A percentile compares a stretch with the other conserved stretches of the same genome.
Evolutionary conservation across 53 echinoderm and acorn worm species (phyloP).

Genomic region (Stichopus horrens): DNA sequence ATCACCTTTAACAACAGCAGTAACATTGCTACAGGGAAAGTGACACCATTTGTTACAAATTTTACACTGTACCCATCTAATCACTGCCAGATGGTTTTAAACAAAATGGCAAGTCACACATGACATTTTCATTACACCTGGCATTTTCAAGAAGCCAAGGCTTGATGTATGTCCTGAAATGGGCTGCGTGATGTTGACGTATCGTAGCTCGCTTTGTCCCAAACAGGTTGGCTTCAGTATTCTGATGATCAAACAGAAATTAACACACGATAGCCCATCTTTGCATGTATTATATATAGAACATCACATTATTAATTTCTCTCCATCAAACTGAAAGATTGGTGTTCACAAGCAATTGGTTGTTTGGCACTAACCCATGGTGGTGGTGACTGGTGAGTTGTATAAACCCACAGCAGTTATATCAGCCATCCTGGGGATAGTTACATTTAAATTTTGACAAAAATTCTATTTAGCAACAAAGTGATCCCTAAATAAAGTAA

Average conservation of each 20-base stretch:
- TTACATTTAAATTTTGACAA: no score
- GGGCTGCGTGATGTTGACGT: neutral
- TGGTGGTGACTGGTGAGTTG: no score
- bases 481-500: no score
- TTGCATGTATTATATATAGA: no score
- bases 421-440: no score
- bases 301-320: no score
- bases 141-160: neutral
- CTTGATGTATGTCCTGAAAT: neutral
- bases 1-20: constrained; percentile 4
- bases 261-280: no score
- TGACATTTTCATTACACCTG: neutral
- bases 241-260: neutral
- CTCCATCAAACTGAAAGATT: no score
- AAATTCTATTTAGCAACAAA: no score
- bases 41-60: neutral
- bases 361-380: no score
- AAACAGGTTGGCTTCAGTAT: neutral
- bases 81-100: neutral
- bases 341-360: no score
- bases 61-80: neutral
- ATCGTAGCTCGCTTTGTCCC: neutral
- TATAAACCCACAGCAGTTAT: no score
- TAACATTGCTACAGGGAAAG: neutral
- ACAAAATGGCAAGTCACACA: neutral